A percentile compares a stretch with the other conserved stretches of the same genome.
phyloP scores from a whole-genome alignment of 2,113 vertebrate species.

The Callorhinus ursinus region DNA sequence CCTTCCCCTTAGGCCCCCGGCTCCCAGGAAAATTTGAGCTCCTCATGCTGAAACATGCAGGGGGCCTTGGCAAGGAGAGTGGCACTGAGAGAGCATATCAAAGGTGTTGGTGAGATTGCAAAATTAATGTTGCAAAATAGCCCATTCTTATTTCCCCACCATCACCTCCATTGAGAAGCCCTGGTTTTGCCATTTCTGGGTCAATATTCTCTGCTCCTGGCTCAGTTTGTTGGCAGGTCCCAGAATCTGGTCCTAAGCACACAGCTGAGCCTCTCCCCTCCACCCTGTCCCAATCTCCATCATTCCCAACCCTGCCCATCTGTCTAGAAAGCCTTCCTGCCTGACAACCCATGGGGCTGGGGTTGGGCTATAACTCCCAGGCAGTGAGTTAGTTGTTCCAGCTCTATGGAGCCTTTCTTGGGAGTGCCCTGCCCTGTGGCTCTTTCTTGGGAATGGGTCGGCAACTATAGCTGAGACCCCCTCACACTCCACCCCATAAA shows the following conservation, averaged over 20 bases:
- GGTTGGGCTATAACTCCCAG: not conserved
- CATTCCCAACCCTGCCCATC: not conserved
- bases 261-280: not conserved
- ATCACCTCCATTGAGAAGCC: not conserved
- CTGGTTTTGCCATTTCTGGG: not conserved
- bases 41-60: not conserved
- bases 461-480: not conserved
- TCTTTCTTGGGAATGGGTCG: not conserved
- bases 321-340: not conserved
- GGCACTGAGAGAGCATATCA: not conserved
- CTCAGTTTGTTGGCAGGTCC: not conserved
- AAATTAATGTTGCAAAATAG: not conserved
- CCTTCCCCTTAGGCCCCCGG: not conserved
- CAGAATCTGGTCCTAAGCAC: not conserved
- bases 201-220: not conserved
- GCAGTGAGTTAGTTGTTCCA: not conserved
- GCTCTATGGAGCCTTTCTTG: not conserved
- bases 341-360: not conserved
- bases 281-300: not conserved
- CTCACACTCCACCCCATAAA: not conserved
- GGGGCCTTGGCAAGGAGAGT: not conserved
- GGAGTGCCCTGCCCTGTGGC: not conserved
- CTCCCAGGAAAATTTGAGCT: conserved; percentile 35
- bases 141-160: not conserved
- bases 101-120: not conserved